These are phyloP conservation scores for Adelosebastes latens DNA, from an alignment of 2,797 vertebrate species.

Conservation along the genomic window DNA sequence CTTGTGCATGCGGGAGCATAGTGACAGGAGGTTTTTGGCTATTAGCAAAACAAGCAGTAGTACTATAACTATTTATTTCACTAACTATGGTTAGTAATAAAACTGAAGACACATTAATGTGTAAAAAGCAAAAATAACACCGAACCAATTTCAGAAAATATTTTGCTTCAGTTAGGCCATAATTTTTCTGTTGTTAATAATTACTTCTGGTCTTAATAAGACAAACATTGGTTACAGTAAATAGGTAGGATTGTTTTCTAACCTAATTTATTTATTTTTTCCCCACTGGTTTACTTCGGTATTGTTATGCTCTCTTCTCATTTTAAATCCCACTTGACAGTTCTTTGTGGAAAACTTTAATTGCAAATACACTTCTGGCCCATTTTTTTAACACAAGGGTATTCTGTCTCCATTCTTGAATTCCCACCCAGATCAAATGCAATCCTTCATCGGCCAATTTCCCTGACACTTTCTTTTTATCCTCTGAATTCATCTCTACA, in stretches of 20 bases:
- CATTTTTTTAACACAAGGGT: conserved; percentile 72
- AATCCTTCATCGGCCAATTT: conserved; percentile 83
- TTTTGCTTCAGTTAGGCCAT: background rate
- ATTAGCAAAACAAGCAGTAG: background rate
- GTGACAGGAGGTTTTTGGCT: background rate
- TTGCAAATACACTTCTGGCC: conserved; percentile 70
- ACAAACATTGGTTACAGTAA: background rate
- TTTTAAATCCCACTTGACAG: conserved; percentile 68
- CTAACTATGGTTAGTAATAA: background rate
- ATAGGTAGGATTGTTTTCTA: background rate
- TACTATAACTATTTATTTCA: background rate
- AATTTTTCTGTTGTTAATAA: background rate
- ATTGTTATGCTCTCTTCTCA: conserved; percentile 41
- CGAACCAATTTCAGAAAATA: background rate
- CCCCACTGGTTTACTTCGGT: conserved; percentile 32
- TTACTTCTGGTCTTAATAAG: conserved; percentile 10
- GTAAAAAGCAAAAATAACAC: background rate
- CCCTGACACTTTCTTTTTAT: conserved; percentile 81
- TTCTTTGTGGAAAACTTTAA: conserved; percentile 72
- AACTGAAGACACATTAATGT: background rate
- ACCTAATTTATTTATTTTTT: background rate
- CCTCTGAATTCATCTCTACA: conserved; percentile 80
- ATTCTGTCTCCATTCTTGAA: conserved; percentile 78
- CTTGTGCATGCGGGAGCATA: background rate
- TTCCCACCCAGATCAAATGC: conserved; percentile 80